A percentile compares a stretch with the other conserved stretches of the same genome.
Conservation (phyloP, 2,888 invertebrate genomes). For the Cantharis rufa region DNA sequence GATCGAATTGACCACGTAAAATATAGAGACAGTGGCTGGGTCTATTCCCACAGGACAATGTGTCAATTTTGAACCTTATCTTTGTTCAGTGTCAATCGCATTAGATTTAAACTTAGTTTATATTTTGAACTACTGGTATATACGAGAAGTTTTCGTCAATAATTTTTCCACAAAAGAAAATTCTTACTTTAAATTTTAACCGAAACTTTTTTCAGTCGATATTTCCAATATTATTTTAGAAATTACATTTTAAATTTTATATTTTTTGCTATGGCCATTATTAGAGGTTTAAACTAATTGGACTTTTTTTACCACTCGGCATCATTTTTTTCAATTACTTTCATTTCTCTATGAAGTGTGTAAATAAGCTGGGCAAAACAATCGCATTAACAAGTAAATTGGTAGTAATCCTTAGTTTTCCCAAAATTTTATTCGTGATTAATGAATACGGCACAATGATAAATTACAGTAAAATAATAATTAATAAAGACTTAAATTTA, state of each 20-base stretch:
- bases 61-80: constrained; percentile 27
- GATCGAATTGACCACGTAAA: constrained; percentile 26
- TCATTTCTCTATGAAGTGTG: neutral
- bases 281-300: neutral
- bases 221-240: neutral
- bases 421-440: neutral
- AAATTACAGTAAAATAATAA: neutral
- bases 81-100: constrained; percentile 17
- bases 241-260: neutral
- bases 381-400: neutral
- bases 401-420: neutral
- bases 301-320: neutral
- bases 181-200: neutral
- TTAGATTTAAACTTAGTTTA: constrained; percentile 12
- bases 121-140: neutral
- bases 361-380: neutral
- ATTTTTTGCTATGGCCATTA: neutral
- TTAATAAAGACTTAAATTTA: neutral
- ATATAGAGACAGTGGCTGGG: constrained; percentile 25
- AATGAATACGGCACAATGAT: neutral
- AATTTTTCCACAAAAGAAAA: neutral
- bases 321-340: neutral
- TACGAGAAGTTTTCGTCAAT: neutral
- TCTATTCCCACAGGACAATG: constrained; percentile 22
- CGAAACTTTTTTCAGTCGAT: too few relatives aligned